Percentiles rank a stretch among this genome's conserved stretches.
These are phyloP conservation scores for Rhadinocentrus ornatus DNA, from an alignment of 2,797 vertebrate species.

Conservation along the genomic window DNA sequence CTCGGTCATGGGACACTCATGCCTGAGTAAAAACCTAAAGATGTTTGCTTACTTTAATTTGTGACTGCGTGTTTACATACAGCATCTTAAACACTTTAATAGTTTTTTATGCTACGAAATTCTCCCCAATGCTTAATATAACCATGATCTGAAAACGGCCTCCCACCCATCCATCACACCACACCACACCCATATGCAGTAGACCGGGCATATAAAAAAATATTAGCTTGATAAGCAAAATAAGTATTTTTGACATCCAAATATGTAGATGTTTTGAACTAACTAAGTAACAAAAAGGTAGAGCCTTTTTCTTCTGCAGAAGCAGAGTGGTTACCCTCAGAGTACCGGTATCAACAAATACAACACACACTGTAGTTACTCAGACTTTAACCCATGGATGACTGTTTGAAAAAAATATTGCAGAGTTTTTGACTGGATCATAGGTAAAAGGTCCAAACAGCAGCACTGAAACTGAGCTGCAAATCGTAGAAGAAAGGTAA, in stretches of 20 bases:
- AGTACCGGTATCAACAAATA: neutral
- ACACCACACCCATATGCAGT: too few species aligned
- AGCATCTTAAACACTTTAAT: constrained; percentile 12
- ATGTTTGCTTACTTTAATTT: constrained; percentile 30
- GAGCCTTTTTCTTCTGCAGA: neutral
- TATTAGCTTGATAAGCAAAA: neutral
- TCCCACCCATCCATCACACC: too few species aligned
- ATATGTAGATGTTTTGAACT: neutral
- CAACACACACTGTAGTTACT: neutral
- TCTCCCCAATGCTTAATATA: constrained; percentile 29
- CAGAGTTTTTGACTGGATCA: too few species aligned
- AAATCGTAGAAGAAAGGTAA: too few species aligned
- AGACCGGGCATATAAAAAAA: too few species aligned
- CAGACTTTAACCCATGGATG: too few species aligned
- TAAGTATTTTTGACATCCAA: neutral
- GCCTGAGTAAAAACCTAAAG: constrained; percentile 9
- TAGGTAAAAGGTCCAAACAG: too few species aligned
- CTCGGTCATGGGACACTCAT: constrained; percentile 8
- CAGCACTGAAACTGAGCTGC: too few species aligned
- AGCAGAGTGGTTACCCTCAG: neutral
- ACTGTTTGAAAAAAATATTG: too few species aligned
- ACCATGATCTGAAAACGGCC: constrained; percentile 47
- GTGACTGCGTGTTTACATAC: constrained; percentile 20
- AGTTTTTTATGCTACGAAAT: constrained; percentile 24
- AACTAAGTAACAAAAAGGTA: too few species aligned